phyloP scores from a whole-genome alignment of 2,797 vertebrate species.

The Cyprinella venusta region DNA sequence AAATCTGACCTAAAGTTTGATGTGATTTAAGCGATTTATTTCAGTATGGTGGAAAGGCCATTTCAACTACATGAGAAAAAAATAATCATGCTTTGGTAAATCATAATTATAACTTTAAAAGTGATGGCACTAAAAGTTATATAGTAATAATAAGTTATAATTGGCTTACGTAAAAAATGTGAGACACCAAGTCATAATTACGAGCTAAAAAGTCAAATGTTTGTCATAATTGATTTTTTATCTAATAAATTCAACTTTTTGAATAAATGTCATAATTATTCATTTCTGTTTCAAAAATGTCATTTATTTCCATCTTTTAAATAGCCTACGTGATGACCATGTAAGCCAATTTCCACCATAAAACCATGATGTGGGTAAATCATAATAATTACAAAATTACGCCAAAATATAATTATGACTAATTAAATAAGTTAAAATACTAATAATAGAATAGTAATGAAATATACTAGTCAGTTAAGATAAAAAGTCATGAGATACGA shows the following conservation, averaged over 20 bases:
- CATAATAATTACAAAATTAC: background rate
- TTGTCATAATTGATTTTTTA: background rate
- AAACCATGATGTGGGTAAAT: background rate
- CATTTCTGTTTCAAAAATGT: background rate
- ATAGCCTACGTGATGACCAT: background rate
- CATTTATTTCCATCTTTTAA: background rate
- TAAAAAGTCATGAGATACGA: background rate
- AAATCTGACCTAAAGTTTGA: background rate
- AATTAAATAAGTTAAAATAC: background rate
- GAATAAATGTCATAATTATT: background rate
- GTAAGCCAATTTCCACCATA: background rate
- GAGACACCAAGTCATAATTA: background rate
- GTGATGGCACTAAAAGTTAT: background rate
- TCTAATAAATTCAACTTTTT: background rate
- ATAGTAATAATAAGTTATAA: too few species aligned
- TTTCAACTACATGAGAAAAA: background rate
- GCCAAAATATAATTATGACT: background rate
- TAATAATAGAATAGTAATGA: too few species aligned
- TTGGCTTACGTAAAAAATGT: background rate
- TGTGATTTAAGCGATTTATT: background rate
- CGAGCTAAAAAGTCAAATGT: background rate
- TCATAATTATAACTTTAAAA: background rate
- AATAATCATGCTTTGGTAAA: background rate
- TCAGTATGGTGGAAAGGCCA: background rate
- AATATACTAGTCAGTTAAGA: background rate